Evolutionary conservation across 1,140 invertebrate species (phyloP).

Genomic region (Bombus turneri): DNA sequence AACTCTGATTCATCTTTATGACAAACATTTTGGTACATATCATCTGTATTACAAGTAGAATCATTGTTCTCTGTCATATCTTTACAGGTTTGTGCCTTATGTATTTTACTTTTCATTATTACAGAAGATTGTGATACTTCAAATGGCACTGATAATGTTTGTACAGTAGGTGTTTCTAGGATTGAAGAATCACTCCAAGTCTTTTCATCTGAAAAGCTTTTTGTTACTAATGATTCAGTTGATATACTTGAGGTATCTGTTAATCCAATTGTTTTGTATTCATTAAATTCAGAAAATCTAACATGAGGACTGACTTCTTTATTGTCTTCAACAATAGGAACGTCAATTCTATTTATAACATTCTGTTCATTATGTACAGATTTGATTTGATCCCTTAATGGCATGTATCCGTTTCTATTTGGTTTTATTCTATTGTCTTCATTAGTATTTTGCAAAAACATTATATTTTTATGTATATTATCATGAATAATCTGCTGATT

Average conservation of each 20-base stretch:
- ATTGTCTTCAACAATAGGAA: background rate
- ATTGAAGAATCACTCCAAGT: constrained; percentile 74
- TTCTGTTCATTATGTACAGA: background rate
- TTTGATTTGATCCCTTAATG: background rate
- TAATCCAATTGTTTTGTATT: constrained; percentile 78
- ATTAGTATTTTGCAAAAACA: background rate
- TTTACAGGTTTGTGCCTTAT: background rate
- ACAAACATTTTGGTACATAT: background rate
- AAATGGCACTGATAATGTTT: constrained; percentile 37
- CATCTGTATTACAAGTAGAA: background rate
- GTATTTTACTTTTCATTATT: background rate
- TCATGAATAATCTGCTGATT: background rate
- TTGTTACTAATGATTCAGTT: constrained; percentile 62
- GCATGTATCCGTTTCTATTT: background rate
- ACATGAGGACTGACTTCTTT: constrained; percentile 74
- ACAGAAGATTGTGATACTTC: background rate
- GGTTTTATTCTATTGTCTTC: constrained; percentile 1
- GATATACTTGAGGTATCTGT: constrained; percentile 75
- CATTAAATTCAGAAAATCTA: constrained; percentile 79
- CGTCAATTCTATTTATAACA: background rate
- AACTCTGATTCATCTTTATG: constrained; percentile 25
- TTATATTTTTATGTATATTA: constrained; percentile 1
- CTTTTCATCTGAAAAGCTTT: constrained; percentile 63
- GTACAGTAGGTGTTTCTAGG: constrained; percentile 72
- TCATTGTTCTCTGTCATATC: background rate